phyloP scores from a whole-genome alignment of 2,113 vertebrate genomes.

The Podarcis cretensis region DNA sequence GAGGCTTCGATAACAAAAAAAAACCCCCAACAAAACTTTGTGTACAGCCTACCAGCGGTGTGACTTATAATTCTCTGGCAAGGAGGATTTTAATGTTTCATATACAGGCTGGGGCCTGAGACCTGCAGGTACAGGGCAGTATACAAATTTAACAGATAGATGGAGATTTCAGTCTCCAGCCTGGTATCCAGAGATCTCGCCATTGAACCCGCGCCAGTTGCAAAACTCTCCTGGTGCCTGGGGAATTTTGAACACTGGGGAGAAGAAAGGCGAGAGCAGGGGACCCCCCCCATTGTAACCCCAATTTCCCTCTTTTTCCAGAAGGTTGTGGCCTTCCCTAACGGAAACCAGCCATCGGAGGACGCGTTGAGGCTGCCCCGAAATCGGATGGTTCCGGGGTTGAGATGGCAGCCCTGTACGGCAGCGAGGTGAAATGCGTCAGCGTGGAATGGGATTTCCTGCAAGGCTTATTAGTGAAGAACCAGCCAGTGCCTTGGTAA shows the following conservation, averaged over 20 bases:
- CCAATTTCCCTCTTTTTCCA: conserved; percentile 30
- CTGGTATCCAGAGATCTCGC: background rate
- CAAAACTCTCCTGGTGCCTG: background rate
- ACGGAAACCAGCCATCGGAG: conserved; percentile 70
- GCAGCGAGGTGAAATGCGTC: conserved; percentile 85
- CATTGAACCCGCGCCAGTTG: background rate
- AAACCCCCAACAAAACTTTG: background rate
- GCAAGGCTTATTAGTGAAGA: conserved; percentile 87
- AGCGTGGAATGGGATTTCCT: conserved; percentile 91
- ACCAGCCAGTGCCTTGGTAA: conserved; percentile 88
- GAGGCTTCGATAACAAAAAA: background rate
- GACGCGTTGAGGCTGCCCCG: conserved; percentile 71
- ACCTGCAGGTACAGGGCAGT: background rate
- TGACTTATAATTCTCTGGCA: background rate
- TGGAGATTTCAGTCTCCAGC: background rate
- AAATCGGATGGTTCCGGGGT: conserved; percentile 35
- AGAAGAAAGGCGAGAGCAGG: background rate
- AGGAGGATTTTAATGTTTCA: background rate
- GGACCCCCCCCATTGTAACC: background rate
- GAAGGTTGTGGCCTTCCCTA: conserved; percentile 69
- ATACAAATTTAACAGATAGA: too few relatives aligned
- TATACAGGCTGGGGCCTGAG: background rate
- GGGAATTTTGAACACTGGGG: background rate
- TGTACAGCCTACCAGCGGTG: too few relatives aligned
- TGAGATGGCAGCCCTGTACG: conserved; percentile 85